Evolutionary conservation across 2,113 vertebrate species (phyloP), one percentile per base, ranked within the genome.

Genomic region (Morone chrysops): DNA sequence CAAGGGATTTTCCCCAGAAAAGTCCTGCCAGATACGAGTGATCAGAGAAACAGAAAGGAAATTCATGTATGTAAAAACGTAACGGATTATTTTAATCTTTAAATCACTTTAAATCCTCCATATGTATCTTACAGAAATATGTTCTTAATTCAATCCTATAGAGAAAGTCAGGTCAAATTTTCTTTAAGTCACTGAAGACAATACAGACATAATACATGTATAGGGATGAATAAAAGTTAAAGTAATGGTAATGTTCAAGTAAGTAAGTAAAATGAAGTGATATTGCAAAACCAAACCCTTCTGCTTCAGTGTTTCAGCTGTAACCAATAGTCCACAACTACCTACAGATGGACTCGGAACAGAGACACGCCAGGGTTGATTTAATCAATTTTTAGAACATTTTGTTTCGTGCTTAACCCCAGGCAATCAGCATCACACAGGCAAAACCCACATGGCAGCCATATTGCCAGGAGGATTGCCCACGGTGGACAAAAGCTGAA

Each of bases 321-420:
- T 45, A 88, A 90, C 92, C 90, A n/a, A 83, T 47, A 76, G 78
- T 81, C 75, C 83, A 78, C 80, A 92, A 89, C 87, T 86, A 83
- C 85, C 87, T 85, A 90, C 78, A 82, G 86, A 88, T 85, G 77
- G 83, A 80, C 91, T 89, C 68, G 85, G 85, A 86, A 81, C 68
- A 79, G 79, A 82, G 65, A 83, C 71, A 91, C 85, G 83, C 83
- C 53, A 56, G 51, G 63, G 80, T 89, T 92, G 90, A 92, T 93
- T 92, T 92, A 89, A 93, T 94, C 87, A 91, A 90, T 90, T 90
- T 94, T 92, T 84, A 82, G 78, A 94, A 91, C 90, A 90, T 92
- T 93, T 90, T 91, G 88, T 93, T 92, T 89, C 90, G 89, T 92
- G 88, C 83, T 83, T 85, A 84, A 90, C 89, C 83, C 70, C 84